A percentile compares a stretch with the other conserved stretches of the same genome.
These are phyloP conservation scores for Mionectes macconnelli DNA, from an alignment of 2,113 vertebrate species.

Conservation along the genomic window DNA sequence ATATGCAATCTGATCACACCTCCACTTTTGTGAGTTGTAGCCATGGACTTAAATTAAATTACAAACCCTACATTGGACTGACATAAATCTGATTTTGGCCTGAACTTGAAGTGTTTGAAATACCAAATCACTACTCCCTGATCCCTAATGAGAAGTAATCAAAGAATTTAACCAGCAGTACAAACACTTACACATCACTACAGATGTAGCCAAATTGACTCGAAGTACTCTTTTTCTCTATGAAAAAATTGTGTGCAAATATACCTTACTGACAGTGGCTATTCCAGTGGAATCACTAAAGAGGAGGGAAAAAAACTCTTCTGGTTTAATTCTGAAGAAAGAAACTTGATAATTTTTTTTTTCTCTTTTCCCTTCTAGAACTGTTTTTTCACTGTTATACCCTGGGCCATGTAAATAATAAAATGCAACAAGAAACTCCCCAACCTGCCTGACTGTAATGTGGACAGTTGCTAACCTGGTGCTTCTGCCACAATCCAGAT, in stretches of 20 bases:
- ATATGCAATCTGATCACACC: slow-evolving; percentile 70
- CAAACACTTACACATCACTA: slow-evolving; percentile 67
- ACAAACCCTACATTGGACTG: slow-evolving; percentile 56
- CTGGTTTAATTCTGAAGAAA: slow-evolving; percentile 3
- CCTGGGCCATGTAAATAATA: not conserved
- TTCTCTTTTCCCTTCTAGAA: not conserved
- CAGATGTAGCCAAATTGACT: slow-evolving; percentile 70
- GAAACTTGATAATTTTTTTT: not conserved
- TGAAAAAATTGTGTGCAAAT: slow-evolving; percentile 60
- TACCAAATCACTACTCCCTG: slow-evolving; percentile 69
- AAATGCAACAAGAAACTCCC: not conserved
- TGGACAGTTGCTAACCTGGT: not conserved
- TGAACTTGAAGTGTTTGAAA: slow-evolving; percentile 75
- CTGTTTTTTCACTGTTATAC: not conserved
- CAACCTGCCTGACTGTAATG: not conserved
- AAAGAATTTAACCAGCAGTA: slow-evolving; percentile 72
- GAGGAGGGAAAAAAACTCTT: not conserved
- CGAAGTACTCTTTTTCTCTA: slow-evolving; percentile 51
- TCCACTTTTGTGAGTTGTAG: slow-evolving; percentile 61
- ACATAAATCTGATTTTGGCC: slow-evolving; percentile 74
- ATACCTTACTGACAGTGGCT: slow-evolving; percentile 34
- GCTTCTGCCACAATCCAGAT: not conserved
- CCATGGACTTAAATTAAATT: slow-evolving; percentile 70
- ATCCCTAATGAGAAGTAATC: slow-evolving; percentile 77
- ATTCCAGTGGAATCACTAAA: slow-evolving; percentile 24